Conservation (phyloP, 1,140 invertebrate species). For the Argopecten irradians region DNA sequence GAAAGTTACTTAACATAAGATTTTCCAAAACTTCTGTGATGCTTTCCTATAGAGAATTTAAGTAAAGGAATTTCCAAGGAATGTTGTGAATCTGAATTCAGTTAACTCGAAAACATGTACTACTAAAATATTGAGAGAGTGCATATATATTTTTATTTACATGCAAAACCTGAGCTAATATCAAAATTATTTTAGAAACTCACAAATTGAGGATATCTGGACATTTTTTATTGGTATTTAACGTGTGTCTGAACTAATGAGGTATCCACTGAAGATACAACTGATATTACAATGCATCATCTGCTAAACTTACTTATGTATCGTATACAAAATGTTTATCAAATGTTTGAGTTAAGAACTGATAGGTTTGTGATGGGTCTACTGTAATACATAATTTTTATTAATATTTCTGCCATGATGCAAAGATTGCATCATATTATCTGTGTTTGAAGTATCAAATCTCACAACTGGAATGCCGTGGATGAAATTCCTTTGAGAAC, state of each 20-base stretch:
- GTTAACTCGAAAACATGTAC: too few relatives aligned
- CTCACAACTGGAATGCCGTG: conserved; percentile 3
- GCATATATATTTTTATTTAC: too few relatives aligned
- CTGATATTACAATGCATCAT: neutral
- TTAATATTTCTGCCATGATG: conserved; percentile 18
- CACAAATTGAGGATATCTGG: neutral
- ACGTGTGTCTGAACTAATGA: neutral
- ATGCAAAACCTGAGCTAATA: too few relatives aligned
- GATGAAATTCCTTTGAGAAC: neutral
- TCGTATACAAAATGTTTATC: neutral
- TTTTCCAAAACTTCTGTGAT: too few relatives aligned
- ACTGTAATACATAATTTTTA: neutral
- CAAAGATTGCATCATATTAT: conserved; percentile 1
- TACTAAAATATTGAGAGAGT: too few relatives aligned
- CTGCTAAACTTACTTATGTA: neutral
- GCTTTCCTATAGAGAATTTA: too few relatives aligned
- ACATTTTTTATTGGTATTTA: neutral
- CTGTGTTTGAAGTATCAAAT: conserved; percentile 10
- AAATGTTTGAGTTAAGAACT: neutral
- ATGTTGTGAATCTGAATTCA: too few relatives aligned
- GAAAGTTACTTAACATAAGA: too few relatives aligned
- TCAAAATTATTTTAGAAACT: neutral
- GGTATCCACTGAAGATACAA: neutral
- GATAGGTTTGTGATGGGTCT: neutral
- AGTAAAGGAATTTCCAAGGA: too few relatives aligned